A percentile compares a stretch with the other conserved stretches of the same genome.
phyloP scores from a whole-genome alignment of 2,888 invertebrate species.

The Oligia strigilis region DNA sequence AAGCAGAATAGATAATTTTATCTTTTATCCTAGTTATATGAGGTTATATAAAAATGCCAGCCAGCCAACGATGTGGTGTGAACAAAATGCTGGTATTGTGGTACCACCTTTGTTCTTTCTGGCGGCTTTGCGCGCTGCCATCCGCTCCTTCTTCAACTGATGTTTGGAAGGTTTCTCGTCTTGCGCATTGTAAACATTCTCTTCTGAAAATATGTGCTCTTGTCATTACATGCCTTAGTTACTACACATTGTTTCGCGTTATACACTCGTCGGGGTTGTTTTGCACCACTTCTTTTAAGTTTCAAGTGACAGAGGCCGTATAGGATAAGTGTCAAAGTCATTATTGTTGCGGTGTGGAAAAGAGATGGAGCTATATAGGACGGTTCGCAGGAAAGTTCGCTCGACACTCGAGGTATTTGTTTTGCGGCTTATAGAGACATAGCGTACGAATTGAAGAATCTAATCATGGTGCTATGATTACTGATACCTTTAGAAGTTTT shows the following conservation, averaged over 20 bases:
- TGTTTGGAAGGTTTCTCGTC: conserved; percentile 92
- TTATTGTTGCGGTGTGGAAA: neutral
- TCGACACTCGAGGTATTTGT: neutral
- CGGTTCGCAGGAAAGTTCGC: neutral
- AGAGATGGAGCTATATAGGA: neutral
- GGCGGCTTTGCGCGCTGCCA: conserved; percentile 90
- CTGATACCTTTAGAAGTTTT: neutral
- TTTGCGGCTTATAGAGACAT: neutral
- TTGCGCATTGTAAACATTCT: conserved; percentile 86
- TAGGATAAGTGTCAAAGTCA: neutral
- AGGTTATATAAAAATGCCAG: conserved; percentile 56
- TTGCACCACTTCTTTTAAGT: conserved; percentile 39
- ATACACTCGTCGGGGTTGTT: conserved; percentile 45
- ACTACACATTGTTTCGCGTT: conserved; percentile 62
- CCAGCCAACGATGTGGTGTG: conserved; percentile 58
- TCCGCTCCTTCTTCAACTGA: conserved; percentile 92
- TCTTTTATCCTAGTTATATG: conserved; percentile 21
- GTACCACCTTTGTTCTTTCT: conserved; percentile 87
- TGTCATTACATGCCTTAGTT: conserved; percentile 76
- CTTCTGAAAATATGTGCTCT: conserved; percentile 85
- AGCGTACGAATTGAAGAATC: neutral
- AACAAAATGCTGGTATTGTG: conserved; percentile 53
- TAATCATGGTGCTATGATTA: neutral
- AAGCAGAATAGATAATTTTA: conserved; percentile 40
- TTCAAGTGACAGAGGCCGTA: neutral